These are phyloP conservation scores for Parnassius orleans DNA, from an alignment of 2,888 invertebrate species.

Conservation along the genomic window DNA sequence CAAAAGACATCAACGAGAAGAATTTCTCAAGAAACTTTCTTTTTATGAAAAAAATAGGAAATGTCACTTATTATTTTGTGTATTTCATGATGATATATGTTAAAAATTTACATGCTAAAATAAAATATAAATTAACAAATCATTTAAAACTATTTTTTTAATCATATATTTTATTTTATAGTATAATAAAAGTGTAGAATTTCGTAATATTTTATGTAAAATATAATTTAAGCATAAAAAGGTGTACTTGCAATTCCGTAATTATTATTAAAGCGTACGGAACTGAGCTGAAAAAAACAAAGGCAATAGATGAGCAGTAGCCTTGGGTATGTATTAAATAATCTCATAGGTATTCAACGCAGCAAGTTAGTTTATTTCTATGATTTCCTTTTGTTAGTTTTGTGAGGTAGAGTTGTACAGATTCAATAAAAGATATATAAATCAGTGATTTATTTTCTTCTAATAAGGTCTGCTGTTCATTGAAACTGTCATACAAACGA, in stretches of 20 bases:
- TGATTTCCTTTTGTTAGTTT: slow-evolving; percentile 9
- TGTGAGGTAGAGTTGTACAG: slow-evolving; percentile 7
- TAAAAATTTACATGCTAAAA: too few relatives aligned
- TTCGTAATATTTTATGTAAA: not conserved
- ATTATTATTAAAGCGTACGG: slow-evolving; percentile 1
- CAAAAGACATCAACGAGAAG: slow-evolving; percentile 18
- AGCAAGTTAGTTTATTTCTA: slow-evolving; percentile 12
- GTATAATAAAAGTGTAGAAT: too few relatives aligned
- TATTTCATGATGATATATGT: too few relatives aligned
- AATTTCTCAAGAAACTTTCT: not conserved
- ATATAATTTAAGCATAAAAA: not conserved
- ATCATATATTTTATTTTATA: too few relatives aligned
- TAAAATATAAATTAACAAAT: too few relatives aligned
- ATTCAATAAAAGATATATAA: not conserved
- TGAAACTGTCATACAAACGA: too few relatives aligned
- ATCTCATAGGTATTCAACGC: slow-evolving; percentile 13
- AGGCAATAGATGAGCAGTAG: not conserved
- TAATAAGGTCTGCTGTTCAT: too few relatives aligned
- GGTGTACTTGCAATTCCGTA: not conserved
- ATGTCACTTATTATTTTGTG: too few relatives aligned
- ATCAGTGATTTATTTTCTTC: not conserved
- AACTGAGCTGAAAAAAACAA: slow-evolving; percentile 1
- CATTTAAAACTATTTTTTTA: too few relatives aligned
- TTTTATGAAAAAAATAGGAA: too few relatives aligned
- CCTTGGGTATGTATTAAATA: slow-evolving; percentile 12